phyloP scores from a whole-genome alignment of 2,797 vertebrate species.

The Lepus townsendii region DNA sequence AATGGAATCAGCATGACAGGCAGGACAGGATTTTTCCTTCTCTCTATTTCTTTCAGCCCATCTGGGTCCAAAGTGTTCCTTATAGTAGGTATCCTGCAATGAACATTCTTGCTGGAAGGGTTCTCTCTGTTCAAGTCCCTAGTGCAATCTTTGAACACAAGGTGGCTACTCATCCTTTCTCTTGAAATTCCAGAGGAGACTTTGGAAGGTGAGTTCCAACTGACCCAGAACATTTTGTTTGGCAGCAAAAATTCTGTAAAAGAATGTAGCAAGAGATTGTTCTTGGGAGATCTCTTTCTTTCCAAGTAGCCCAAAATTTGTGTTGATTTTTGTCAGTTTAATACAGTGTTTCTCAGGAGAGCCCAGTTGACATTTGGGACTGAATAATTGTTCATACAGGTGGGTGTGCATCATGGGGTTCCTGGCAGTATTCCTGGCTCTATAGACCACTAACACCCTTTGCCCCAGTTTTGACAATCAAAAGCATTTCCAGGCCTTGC shows the following conservation, averaged over 20 bases:
- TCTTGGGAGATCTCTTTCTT: neutral
- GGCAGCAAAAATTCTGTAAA: neutral
- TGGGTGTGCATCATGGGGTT: neutral
- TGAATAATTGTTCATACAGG: neutral
- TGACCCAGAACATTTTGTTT: neutral
- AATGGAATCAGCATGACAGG: constrained; percentile 8
- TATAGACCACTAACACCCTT: neutral
- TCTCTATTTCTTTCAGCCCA: constrained; percentile 5
- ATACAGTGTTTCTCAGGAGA: neutral
- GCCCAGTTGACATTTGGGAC: neutral
- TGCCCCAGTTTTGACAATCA: neutral
- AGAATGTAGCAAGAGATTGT: neutral
- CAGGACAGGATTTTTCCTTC: constrained; percentile 24
- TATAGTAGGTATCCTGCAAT: neutral
- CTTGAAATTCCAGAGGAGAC: constrained; percentile 29
- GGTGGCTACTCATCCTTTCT: constrained; percentile 6
- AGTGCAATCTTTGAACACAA: neutral
- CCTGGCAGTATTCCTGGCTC: neutral
- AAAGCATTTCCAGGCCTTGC: neutral
- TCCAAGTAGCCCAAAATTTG: neutral
- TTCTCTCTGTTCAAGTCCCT: neutral
- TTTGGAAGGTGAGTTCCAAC: neutral
- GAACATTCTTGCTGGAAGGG: neutral
- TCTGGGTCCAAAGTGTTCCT: neutral
- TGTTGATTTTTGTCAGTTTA: neutral